phyloP scores from a whole-genome alignment of 1,140 invertebrate genomes.

The Paracyclopina nana region DNA sequence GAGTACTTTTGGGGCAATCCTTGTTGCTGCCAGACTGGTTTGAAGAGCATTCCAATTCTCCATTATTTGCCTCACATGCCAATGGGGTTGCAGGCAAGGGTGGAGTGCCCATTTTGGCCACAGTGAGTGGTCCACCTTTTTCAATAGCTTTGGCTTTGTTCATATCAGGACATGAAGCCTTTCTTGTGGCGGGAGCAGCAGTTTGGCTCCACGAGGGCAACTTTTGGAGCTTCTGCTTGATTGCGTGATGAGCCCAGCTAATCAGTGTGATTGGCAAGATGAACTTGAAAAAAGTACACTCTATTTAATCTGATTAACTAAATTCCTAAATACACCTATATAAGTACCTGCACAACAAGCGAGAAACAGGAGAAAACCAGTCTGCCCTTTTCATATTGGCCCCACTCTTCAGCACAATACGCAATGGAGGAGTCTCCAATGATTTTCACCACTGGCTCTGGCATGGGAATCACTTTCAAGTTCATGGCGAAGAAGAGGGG shows the following conservation, averaged over 20 bases:
- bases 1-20: too few species aligned
- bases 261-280: slow-evolving; percentile 1
- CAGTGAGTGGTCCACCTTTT: too few species aligned
- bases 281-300: too few species aligned
- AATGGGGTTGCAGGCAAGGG: too few species aligned
- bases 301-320: too few species aligned
- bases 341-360: not conserved
- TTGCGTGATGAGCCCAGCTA: not conserved
- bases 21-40: too few species aligned
- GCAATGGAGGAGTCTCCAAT: not conserved
- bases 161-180: too few species aligned
- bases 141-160: too few species aligned
- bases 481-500: not conserved
- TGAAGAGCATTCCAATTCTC: too few species aligned
- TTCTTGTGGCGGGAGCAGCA: not conserved
- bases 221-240: slow-evolving; percentile 1
- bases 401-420: not conserved
- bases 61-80: too few species aligned
- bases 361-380: not conserved
- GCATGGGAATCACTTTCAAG: not conserved
- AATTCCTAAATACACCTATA: too few species aligned
- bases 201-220: not conserved
- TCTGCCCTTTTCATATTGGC: not conserved
- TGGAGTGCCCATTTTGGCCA: too few species aligned
- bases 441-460: not conserved